A percentile compares a stretch with the other conserved stretches of the same genome.
These are phyloP conservation scores for Pseudopleuronectes americanus DNA, from an alignment of 2,797 vertebrate genomes.

Conservation along the genomic window DNA sequence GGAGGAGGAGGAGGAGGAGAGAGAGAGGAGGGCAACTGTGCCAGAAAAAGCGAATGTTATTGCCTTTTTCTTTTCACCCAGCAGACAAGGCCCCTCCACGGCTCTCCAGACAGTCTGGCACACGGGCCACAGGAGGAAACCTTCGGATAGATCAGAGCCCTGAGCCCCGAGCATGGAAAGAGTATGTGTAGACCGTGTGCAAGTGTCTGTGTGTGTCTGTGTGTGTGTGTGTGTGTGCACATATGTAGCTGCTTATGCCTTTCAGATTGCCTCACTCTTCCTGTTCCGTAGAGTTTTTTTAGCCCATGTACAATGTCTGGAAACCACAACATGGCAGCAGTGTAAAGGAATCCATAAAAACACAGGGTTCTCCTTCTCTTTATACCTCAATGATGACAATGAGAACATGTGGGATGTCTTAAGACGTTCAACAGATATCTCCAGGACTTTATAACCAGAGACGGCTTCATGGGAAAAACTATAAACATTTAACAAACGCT, in stretches of 20 bases:
- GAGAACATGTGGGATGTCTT: slow-evolving; percentile 4
- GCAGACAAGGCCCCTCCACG: slow-evolving; percentile 55
- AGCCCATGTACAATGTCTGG: slow-evolving; percentile 42
- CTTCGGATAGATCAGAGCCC: slow-evolving; percentile 74
- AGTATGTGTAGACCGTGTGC: slow-evolving; percentile 31
- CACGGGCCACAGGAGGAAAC: slow-evolving; percentile 73
- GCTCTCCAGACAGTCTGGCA: slow-evolving; percentile 78
- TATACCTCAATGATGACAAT: too few species aligned
- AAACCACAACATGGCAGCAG: slow-evolving; percentile 52
- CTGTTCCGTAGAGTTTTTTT: slow-evolving; percentile 55
- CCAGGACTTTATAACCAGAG: slow-evolving; percentile 1
- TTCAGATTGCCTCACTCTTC: slow-evolving; percentile 48
- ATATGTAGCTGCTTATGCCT: slow-evolving; percentile 57
- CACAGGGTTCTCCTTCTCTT: too few species aligned
- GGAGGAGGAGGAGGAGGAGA: slow-evolving; percentile 4
- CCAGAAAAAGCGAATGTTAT: slow-evolving; percentile 66
- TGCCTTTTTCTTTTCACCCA: slow-evolving; percentile 48
- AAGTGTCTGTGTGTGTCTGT: slow-evolving; percentile 21
- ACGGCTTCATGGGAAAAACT: background rate
- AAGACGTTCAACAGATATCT: slow-evolving; percentile 31
- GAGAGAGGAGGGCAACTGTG: slow-evolving; percentile 51
- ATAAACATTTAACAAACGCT: slow-evolving; percentile 30
- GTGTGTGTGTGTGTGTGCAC: slow-evolving; percentile 11
- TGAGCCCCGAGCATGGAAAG: slow-evolving; percentile 68
- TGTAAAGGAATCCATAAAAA: slow-evolving; percentile 1